Conservation (phyloP, 2,113 vertebrate genomes). For the Sialia sialis region DNA sequence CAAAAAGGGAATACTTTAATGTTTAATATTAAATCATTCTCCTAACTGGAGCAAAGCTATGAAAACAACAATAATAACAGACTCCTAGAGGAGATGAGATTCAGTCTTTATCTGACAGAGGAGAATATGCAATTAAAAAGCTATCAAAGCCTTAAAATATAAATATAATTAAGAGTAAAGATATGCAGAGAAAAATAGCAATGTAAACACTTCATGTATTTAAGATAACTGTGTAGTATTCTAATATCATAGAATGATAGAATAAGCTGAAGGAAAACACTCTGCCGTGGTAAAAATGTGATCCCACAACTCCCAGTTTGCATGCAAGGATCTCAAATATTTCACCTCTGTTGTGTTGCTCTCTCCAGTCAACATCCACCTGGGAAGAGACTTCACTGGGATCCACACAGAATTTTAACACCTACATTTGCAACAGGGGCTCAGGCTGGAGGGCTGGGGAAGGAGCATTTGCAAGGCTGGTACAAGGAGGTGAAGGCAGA, state of each 20-base stretch:
- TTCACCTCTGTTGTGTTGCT: background rate
- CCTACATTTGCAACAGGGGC: background rate
- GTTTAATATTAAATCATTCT: constrained; percentile 66
- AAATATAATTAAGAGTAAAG: constrained; percentile 70
- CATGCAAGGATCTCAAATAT: background rate
- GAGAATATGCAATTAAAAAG: constrained; percentile 64
- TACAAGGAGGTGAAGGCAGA: background rate
- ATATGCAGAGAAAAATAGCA: constrained; percentile 28
- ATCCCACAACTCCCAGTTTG: background rate
- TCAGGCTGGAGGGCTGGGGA: background rate
- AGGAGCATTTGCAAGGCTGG: background rate
- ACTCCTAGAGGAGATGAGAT: constrained; percentile 59
- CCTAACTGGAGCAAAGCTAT: constrained; percentile 59
- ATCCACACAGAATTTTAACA: background rate
- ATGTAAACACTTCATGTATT: background rate
- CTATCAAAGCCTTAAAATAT: constrained; percentile 58
- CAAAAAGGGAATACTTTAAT: constrained; percentile 57
- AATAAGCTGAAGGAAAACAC: background rate
- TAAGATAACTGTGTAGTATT: background rate
- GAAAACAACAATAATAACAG: constrained; percentile 62
- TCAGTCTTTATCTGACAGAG: constrained; percentile 60
- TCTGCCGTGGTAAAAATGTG: background rate
- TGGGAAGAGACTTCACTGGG: background rate
- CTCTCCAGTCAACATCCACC: background rate
- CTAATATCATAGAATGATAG: background rate